Percentiles rank a stretch among this genome's conserved stretches.
phyloP scores from a whole-genome alignment of 2,113 vertebrate species.

The Redunca redunca region DNA sequence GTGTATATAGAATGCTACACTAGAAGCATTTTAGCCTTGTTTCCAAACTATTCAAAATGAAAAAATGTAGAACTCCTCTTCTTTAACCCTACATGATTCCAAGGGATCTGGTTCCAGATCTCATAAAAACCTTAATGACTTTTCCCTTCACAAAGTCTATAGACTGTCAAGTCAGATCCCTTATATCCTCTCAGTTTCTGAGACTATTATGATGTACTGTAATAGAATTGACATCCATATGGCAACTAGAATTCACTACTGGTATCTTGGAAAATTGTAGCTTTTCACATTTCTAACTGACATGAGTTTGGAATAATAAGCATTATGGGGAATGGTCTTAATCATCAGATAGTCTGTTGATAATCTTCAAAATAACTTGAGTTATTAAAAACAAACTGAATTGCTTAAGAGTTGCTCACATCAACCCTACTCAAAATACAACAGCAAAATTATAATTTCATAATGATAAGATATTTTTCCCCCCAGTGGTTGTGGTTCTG shows the following conservation, averaged over 20 bases:
- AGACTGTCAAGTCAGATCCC: background rate
- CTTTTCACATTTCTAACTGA: background rate
- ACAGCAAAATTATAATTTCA: slow-evolving; percentile 17
- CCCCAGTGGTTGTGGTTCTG: slow-evolving; percentile 2
- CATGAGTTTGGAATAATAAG: background rate
- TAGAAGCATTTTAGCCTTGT: background rate
- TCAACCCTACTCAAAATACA: slow-evolving; percentile 12
- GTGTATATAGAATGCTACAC: background rate
- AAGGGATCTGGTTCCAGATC: background rate
- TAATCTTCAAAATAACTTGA: slow-evolving; percentile 39
- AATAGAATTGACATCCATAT: background rate
- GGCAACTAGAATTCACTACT: background rate
- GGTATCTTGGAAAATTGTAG: background rate
- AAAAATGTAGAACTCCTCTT: background rate
- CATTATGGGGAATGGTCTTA: background rate
- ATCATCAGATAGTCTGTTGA: background rate
- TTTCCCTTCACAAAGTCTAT: background rate
- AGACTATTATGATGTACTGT: background rate
- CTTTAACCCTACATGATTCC: background rate
- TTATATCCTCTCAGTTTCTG: background rate
- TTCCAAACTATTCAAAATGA: background rate
- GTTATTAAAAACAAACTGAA: slow-evolving; percentile 36
- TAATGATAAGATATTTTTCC: slow-evolving; percentile 24
- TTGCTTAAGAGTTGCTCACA: background rate
- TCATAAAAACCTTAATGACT: background rate